These are phyloP conservation scores for Patagioenas fasciata DNA, from an alignment of 2,113 vertebrate species.

Conservation along the genomic window DNA sequence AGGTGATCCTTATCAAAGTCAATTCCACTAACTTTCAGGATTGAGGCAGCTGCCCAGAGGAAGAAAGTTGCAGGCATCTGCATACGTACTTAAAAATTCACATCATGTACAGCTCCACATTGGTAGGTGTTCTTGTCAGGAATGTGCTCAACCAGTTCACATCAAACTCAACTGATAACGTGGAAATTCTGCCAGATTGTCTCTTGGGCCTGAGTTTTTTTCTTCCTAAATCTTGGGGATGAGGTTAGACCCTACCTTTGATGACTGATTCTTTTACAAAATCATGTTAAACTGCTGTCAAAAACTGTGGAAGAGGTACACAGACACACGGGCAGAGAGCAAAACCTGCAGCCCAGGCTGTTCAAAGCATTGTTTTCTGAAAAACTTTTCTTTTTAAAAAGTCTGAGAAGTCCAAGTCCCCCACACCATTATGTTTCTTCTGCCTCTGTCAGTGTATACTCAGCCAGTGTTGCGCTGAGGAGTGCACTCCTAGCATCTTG, in stretches of 20 bases:
- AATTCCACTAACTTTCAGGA: background rate
- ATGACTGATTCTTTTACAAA: background rate
- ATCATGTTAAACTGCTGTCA: background rate
- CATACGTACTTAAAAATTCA: background rate
- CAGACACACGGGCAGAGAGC: accelerated
- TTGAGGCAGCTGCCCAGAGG: background rate
- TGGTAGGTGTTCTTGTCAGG: background rate
- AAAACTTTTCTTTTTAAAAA: background rate
- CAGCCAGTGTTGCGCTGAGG: background rate
- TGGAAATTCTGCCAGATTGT: background rate
- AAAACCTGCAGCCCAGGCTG: background rate
- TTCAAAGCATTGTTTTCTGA: background rate
- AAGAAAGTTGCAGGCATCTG: background rate
- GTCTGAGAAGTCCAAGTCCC: background rate
- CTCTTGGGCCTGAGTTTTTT: background rate
- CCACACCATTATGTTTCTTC: background rate
- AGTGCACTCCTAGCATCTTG: background rate
- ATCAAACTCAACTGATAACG: background rate
- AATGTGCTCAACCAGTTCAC: background rate
- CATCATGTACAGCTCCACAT: background rate
- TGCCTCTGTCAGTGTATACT: background rate
- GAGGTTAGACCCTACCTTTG: background rate
- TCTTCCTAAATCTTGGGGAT: background rate
- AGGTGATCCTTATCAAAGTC: background rate
- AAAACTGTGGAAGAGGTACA: background rate